A percentile compares a stretch with the other conserved stretches of the same genome.
phyloP scores from a whole-genome alignment of 1,140 invertebrate species.

The Ectropis grisescens region DNA sequence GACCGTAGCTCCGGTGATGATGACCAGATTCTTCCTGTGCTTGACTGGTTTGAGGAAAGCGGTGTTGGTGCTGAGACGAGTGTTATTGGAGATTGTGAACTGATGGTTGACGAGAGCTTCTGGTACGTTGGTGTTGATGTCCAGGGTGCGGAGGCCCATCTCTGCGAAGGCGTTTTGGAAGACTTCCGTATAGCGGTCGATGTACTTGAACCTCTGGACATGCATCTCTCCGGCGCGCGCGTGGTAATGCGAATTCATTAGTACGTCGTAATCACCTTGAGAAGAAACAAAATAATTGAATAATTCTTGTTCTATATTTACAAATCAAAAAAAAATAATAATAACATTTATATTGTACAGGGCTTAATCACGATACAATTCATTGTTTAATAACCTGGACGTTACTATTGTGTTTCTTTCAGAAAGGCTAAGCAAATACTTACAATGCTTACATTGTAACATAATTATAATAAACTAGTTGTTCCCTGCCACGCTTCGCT shows the following conservation, averaged over 20 bases:
- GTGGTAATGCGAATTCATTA: constrained; percentile 59
- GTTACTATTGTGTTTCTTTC: too few species aligned
- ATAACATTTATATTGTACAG: too few species aligned
- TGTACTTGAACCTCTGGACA: constrained; percentile 51
- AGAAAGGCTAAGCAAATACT: too few species aligned
- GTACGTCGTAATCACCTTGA: constrained; percentile 56
- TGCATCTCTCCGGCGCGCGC: constrained; percentile 53
- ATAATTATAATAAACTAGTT: too few species aligned
- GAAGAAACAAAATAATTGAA: constrained; percentile 11
- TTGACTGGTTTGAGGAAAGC: constrained; percentile 72
- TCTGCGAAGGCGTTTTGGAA: constrained; percentile 50
- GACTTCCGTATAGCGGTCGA: constrained; percentile 43
- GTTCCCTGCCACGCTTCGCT: too few species aligned
- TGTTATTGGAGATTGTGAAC: constrained; percentile 70
- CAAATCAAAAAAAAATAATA: too few species aligned
- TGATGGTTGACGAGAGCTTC: constrained; percentile 69
- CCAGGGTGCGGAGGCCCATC: constrained; percentile 42
- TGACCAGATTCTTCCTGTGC: constrained; percentile 69
- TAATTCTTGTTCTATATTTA: too few species aligned
- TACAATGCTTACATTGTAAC: background rate
- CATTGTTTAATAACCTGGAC: too few species aligned
- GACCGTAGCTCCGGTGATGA: constrained; percentile 70
- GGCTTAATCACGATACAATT: too few species aligned
- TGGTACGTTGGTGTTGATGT: constrained; percentile 52
- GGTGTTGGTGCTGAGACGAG: constrained; percentile 71